These are phyloP conservation scores for Uropsilus gracilis DNA, from an alignment of 2,113 vertebrate species.

Conservation along the genomic window DNA sequence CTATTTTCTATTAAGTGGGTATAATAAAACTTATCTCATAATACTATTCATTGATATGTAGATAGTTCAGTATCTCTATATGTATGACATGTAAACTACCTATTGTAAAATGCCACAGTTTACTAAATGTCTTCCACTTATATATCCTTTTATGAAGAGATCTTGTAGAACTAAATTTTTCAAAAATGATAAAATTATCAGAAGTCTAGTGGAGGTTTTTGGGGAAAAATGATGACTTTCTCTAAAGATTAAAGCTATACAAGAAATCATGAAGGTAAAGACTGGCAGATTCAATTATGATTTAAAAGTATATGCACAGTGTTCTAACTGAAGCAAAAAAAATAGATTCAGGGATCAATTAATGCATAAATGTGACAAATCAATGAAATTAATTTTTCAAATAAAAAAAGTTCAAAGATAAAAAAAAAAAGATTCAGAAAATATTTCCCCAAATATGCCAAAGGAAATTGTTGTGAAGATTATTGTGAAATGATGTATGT, in stretches of 20 bases:
- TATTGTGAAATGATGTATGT: background rate
- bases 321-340: background rate
- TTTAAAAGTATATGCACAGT: background rate
- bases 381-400: too few relatives aligned
- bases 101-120: background rate
- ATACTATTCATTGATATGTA: background rate
- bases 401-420: too few relatives aligned
- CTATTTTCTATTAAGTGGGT: background rate
- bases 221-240: background rate
- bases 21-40: background rate
- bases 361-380: too few relatives aligned
- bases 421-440: constrained; percentile 6
- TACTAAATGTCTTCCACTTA: background rate
- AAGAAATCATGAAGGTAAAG: background rate
- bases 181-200: background rate
- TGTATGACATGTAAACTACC: background rate
- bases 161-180: background rate
- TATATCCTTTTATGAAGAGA: background rate
- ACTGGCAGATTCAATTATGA: background rate
- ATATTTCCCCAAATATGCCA: background rate
- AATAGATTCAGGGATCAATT: too few relatives aligned
- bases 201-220: background rate
- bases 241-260: background rate
- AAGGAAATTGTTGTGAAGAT: background rate
- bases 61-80: background rate